Percentiles rank a stretch among this genome's conserved stretches.
Evolutionary conservation across 2,113 vertebrate genomes (phyloP).

Genomic region (Burhinus bistriatus): DNA sequence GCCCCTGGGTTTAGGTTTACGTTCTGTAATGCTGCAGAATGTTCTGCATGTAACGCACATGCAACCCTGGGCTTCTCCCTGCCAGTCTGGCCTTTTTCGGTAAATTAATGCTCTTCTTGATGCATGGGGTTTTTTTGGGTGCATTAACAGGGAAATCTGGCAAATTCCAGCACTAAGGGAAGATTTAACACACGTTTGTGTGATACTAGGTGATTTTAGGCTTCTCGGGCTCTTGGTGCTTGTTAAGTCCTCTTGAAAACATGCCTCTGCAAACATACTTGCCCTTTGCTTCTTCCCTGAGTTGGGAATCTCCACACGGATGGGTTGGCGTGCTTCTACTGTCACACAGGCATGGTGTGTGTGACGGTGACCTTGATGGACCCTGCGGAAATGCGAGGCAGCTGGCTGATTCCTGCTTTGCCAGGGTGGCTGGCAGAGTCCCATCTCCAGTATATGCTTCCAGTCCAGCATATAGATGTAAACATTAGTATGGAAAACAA

Average conservation of each 20-base stretch:
- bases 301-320: neutral
- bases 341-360: neutral
- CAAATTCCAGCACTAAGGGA: rapidly evolving
- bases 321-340: rapidly evolving
- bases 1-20: neutral
- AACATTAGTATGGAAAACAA: neutral
- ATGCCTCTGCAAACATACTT: rapidly evolving
- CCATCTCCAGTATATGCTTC: rapidly evolving
- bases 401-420: neutral
- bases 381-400: rapidly evolving
- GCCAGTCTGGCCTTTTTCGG: neutral
- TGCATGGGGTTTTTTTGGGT: rapidly evolving
- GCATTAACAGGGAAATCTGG: rapidly evolving
- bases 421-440: rapidly evolving
- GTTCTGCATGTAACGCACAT: rapidly evolving
- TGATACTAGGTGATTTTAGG: neutral
- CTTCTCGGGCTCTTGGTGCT: neutral
- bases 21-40: rapidly evolving
- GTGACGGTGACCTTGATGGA: neutral
- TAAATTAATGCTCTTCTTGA: neutral
- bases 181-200: rapidly evolving
- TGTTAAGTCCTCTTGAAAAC: neutral
- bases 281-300: neutral
- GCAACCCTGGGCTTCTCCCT: neutral
- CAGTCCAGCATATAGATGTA: neutral